These are phyloP conservation scores for Microtus richardsoni DNA, from an alignment of 2,113 vertebrate species.

Conservation along the genomic window DNA sequence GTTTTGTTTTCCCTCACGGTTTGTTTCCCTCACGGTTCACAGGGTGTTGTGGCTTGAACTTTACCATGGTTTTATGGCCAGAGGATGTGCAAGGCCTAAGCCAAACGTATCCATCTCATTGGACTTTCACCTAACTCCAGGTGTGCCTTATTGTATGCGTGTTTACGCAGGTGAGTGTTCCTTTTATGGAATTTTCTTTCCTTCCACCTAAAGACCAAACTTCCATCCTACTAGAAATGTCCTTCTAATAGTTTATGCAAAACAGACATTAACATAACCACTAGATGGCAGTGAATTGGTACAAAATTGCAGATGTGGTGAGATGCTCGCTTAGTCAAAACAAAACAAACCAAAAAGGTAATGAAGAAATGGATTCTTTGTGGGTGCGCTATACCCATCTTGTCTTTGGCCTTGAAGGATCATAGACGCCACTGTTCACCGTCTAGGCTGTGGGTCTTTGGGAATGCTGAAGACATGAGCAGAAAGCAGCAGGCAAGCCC, in stretches of 20 bases:
- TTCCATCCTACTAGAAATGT: neutral
- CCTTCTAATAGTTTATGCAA: constrained; percentile 51
- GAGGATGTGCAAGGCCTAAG: constrained; percentile 32
- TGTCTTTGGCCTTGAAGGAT: neutral
- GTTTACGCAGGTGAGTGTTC: neutral
- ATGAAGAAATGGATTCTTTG: neutral
- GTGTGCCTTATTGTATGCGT: neutral
- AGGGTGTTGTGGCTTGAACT: neutral
- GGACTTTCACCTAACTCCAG: constrained; percentile 4
- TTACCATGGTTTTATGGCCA: constrained; percentile 11
- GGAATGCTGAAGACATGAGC: too few species aligned
- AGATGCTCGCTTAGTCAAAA: neutral
- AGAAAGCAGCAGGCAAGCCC: too few species aligned
- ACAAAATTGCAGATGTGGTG: constrained; percentile 57
- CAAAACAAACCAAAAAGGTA: neutral
- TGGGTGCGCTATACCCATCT: neutral
- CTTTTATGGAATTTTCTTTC: neutral
- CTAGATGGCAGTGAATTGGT: constrained; percentile 87
- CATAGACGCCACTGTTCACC: neutral
- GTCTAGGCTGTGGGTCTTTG: neutral
- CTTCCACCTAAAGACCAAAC: neutral
- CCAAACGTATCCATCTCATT: neutral
- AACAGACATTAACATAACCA: constrained; percentile 73
- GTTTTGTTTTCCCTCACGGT: constrained; percentile 46
- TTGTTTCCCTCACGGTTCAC: constrained; percentile 22